These are phyloP conservation scores for Pteruthius melanotis DNA, from an alignment of 2,113 vertebrate species.

Conservation along the genomic window DNA sequence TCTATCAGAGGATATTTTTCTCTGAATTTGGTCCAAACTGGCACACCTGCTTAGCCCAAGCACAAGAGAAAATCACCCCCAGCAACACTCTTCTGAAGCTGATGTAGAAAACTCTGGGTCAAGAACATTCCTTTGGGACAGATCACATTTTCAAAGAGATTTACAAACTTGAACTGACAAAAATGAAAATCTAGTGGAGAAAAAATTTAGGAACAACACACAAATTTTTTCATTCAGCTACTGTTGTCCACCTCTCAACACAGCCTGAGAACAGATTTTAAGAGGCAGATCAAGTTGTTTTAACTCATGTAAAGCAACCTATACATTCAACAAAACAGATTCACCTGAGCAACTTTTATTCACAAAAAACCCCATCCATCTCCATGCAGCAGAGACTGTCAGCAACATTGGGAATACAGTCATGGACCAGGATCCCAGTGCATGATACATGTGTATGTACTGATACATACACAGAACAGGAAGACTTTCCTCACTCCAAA, in stretches of 20 bases:
- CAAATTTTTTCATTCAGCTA: not conserved
- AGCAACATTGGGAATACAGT: not conserved
- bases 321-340: not conserved
- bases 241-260: not conserved
- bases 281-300: not conserved
- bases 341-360: not conserved
- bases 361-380: accelerated
- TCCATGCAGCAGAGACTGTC: not conserved
- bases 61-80: not conserved
- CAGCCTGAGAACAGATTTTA: not conserved
- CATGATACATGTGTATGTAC: accelerated
- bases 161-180: not conserved
- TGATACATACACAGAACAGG: not conserved
- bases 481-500: not conserved
- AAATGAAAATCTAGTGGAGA: not conserved
- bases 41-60: not conserved
- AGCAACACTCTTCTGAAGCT: not conserved
- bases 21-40: no score
- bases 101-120: not conserved
- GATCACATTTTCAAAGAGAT: not conserved
- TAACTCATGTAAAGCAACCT: not conserved
- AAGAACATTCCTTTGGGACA: not conserved
- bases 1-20: no score
- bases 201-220: not conserved
- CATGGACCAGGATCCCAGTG: not conserved